These are phyloP conservation scores for Elephantulus edwardii DNA, from an alignment of 2,113 vertebrate species.

Conservation along the genomic window DNA sequence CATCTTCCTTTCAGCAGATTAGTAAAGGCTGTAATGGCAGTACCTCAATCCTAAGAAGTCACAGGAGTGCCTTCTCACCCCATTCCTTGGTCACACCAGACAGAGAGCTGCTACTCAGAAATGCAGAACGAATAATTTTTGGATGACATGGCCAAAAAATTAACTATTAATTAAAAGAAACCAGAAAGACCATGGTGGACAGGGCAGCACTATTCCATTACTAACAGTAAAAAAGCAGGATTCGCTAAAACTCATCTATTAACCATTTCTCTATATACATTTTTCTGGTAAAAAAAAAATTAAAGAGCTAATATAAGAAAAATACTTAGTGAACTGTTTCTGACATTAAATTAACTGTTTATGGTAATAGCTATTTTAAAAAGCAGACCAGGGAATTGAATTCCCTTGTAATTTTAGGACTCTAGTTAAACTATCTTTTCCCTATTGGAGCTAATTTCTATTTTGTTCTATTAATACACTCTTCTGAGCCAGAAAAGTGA, in stretches of 20 bases:
- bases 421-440: background rate
- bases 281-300: background rate
- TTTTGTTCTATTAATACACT: background rate
- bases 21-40: background rate
- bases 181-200: background rate
- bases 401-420: background rate
- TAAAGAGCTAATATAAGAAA: constrained; percentile 27
- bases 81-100: background rate
- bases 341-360: background rate
- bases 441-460: background rate
- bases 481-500: background rate
- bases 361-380: constrained; percentile 15
- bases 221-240: background rate
- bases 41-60: background rate
- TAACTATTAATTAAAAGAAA: background rate
- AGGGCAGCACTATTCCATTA: background rate
- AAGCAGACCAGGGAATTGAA: background rate
- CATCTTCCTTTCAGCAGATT: background rate
- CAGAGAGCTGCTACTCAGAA: constrained; percentile 2
- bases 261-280: constrained; percentile 62
- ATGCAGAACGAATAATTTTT: background rate
- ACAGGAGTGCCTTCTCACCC: background rate
- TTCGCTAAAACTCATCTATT: constrained; percentile 28
- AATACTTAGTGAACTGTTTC: constrained; percentile 37
- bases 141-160: background rate